phyloP scores from a whole-genome alignment of 2,888 invertebrate genomes.

The Dynastes grantii region DNA sequence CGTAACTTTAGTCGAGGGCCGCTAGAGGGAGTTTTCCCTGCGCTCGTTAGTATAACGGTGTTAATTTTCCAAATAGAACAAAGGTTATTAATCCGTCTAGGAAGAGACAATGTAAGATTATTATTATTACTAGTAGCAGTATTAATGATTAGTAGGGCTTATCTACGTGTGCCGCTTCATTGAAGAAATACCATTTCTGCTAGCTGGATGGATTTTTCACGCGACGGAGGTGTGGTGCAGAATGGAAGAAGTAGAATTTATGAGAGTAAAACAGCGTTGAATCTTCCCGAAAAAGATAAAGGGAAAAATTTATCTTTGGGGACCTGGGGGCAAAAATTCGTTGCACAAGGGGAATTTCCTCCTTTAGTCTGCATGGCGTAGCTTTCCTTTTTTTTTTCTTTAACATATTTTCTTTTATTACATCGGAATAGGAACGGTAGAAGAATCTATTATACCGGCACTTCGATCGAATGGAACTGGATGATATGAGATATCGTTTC shows the following conservation, averaged over 20 bases:
- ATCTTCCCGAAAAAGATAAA: too few relatives aligned
- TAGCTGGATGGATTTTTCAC: not conserved
- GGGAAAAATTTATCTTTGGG: too few relatives aligned
- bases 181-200: constrained; percentile 3
- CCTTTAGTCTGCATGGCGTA: not conserved
- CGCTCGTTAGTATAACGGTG: not conserved
- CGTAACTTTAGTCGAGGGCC: not conserved
- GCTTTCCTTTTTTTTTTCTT: not conserved
- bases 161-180: not conserved
- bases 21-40: not conserved
- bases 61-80: constrained; percentile 8
- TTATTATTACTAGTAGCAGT: not conserved
- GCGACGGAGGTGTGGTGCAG: not conserved
- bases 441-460: not conserved
- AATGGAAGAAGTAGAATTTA: not conserved
- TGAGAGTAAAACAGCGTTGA: not conserved
- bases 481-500: not conserved
- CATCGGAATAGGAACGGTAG: not conserved
- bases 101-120: not conserved
- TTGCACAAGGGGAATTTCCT: not conserved
- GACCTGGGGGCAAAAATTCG: too few relatives aligned
- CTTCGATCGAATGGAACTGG: not conserved
- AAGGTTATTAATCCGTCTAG: constrained; percentile 8
- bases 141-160: constrained; percentile 1
- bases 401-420: not conserved